Conservation (phyloP, 2,113 vertebrate genomes). For the Pyxicephalus adspersus region DNA sequence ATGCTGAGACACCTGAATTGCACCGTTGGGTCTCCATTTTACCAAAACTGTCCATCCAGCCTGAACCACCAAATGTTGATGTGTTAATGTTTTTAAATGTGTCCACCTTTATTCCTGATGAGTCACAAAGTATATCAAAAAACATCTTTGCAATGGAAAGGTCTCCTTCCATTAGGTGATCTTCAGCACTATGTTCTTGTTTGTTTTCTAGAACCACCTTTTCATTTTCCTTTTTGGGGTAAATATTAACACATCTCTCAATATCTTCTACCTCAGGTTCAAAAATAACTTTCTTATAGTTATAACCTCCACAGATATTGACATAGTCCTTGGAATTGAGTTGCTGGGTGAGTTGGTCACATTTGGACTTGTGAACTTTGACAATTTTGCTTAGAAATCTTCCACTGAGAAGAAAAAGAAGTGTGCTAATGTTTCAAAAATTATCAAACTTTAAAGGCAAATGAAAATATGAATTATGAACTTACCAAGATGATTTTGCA, state of each 20-base stretch:
- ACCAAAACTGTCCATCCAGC: background rate
- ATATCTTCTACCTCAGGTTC: conserved; percentile 16
- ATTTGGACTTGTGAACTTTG: background rate
- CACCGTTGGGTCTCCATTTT: background rate
- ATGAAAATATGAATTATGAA: background rate
- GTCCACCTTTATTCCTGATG: background rate
- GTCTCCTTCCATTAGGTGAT: background rate
- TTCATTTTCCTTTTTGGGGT: background rate
- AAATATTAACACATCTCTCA: conserved; percentile 1
- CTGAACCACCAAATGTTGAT: background rate
- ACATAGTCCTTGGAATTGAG: background rate
- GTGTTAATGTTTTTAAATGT: background rate
- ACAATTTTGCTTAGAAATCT: background rate
- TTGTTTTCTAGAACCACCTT: background rate
- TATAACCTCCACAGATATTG: background rate
- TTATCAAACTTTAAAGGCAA: background rate
- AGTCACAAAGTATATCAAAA: conserved; percentile 10
- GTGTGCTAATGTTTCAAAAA: background rate
- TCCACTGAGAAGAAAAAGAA: background rate
- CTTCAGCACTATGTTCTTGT: conserved; percentile 10
- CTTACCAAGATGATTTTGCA: background rate
- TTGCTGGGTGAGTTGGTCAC: background rate
- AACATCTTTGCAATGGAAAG: conserved; percentile 4
- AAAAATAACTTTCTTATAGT: background rate
- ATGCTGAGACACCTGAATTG: background rate